A percentile compares a stretch with the other conserved stretches of the same genome.
Conservation (phyloP, 1,140 invertebrate genomes). For the Bombus terrestris region DNA sequence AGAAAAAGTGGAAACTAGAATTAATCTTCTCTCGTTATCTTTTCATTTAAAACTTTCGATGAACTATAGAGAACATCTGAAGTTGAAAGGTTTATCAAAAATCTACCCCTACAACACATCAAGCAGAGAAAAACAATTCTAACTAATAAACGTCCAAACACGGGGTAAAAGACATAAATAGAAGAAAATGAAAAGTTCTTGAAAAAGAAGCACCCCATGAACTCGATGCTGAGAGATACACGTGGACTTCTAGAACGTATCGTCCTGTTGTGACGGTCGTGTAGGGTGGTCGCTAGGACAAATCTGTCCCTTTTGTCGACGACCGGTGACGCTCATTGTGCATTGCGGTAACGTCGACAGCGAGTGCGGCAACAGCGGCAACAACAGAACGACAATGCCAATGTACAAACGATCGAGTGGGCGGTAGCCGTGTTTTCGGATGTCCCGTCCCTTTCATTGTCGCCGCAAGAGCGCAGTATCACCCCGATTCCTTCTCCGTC, state of each 20-base stretch:
- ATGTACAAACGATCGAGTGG: constrained; percentile 67
- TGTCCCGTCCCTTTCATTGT: constrained; percentile 70
- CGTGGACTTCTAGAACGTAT: constrained; percentile 29
- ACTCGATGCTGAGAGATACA: constrained; percentile 45
- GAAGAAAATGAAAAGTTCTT: not conserved
- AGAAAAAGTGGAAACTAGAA: too few relatives aligned
- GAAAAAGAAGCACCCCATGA: constrained; percentile 9
- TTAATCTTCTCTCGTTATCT: too few relatives aligned
- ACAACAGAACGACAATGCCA: constrained; percentile 54
- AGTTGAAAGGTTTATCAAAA: not conserved
- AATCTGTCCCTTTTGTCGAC: constrained; percentile 68
- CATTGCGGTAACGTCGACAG: constrained; percentile 51
- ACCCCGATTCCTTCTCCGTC: constrained; percentile 34
- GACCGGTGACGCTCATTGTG: constrained; percentile 52
- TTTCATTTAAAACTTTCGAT: too few relatives aligned
- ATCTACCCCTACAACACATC: not conserved
- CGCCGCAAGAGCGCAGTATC: constrained; percentile 30
- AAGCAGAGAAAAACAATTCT: not conserved
- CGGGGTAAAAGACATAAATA: not conserved
- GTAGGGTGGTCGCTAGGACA: constrained; percentile 57
- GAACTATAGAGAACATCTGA: too few relatives aligned
- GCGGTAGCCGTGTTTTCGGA: constrained; percentile 75
- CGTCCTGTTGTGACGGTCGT: constrained; percentile 48
- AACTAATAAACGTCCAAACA: not conserved
- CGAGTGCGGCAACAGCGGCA: constrained; percentile 21